A percentile compares a stretch with the other conserved stretches of the same genome.
These are phyloP conservation scores for Cydia pomonella DNA, from an alignment of 1,140 invertebrate genomes.

Conservation along the genomic window DNA sequence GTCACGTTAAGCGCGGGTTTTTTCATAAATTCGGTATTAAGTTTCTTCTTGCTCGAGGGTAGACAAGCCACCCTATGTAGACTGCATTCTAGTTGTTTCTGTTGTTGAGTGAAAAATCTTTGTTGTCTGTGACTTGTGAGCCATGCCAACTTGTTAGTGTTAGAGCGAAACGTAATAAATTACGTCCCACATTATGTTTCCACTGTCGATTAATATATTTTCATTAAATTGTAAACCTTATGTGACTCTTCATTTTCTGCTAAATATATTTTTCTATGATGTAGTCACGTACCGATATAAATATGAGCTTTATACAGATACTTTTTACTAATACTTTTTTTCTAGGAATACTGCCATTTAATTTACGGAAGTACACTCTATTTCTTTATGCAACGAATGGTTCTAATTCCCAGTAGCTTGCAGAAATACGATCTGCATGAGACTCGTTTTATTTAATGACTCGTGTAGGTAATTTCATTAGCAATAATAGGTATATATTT, in stretches of 20 bases:
- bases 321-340: not conserved
- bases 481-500: too few species aligned
- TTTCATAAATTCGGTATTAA: conserved; percentile 1
- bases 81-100: not conserved
- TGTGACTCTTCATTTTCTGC: too few species aligned
- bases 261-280: too few species aligned
- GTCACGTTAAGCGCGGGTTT: conserved; percentile 15
- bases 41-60: not conserved
- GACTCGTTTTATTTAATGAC: not conserved
- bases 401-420: not conserved
- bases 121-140: conserved; percentile 1
- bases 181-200: too few species aligned
- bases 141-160: not conserved
- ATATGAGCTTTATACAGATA: too few species aligned
- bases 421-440: not conserved
- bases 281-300: too few species aligned
- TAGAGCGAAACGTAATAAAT: too few species aligned
- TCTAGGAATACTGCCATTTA: not conserved
- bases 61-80: not conserved
- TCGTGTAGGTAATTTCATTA: not conserved
- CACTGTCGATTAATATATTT: too few species aligned
- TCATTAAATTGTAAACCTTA: too few species aligned
- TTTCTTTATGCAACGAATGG: not conserved
- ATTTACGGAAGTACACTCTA: not conserved
- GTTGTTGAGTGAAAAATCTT: not conserved